phyloP scores from a whole-genome alignment of 2,113 vertebrate species.

The Pogonocichla stellata region DNA sequence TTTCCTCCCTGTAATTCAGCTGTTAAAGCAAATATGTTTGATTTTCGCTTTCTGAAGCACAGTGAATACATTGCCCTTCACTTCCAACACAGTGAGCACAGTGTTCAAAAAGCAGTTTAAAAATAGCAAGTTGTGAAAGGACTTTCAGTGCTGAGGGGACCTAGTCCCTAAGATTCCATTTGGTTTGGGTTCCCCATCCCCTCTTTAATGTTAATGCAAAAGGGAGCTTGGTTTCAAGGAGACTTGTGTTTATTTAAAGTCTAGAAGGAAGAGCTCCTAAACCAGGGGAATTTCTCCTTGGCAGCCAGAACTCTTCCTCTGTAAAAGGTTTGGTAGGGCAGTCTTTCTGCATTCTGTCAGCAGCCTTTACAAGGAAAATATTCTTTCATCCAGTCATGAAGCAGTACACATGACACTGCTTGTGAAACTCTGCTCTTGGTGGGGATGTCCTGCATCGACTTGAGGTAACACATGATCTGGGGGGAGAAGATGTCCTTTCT shows the following conservation, averaged over 20 bases:
- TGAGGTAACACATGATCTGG: rapidly evolving
- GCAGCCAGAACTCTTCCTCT: not conserved
- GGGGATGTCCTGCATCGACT: not conserved
- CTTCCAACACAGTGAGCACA: not conserved
- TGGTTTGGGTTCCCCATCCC: not conserved
- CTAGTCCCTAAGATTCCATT: not conserved
- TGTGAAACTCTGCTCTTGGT: not conserved
- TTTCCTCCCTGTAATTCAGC: not conserved
- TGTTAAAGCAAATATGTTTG: not conserved
- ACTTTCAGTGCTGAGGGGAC: not conserved
- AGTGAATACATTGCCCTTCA: not conserved
- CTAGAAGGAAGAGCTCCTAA: not conserved
- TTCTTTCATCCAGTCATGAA: not conserved
- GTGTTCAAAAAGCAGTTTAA: not conserved
- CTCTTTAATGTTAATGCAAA: not conserved
- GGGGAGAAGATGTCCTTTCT: not conserved
- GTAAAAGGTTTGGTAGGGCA: not conserved
- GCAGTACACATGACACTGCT: not conserved
- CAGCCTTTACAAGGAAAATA: not conserved
- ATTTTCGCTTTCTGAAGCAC: not conserved
- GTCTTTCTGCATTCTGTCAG: not conserved
- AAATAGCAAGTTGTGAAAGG: not conserved
- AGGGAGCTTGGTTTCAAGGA: not conserved
- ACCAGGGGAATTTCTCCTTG: not conserved
- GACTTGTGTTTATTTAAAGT: conserved; percentile 30